phyloP scores from a whole-genome alignment of 2,888 invertebrate genomes.

The Leucozona laternaria region DNA sequence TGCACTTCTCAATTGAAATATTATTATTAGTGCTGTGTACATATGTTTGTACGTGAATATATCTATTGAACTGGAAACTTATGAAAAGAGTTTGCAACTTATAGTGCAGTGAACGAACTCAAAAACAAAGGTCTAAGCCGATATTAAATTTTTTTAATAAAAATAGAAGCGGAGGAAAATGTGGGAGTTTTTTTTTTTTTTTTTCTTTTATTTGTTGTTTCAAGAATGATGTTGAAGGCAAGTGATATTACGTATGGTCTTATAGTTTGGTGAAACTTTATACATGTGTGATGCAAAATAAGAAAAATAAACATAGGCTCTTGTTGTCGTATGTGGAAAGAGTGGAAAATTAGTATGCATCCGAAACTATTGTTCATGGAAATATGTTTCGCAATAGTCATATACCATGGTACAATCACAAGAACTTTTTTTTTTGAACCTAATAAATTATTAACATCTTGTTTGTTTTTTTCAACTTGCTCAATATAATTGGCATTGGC shows the following conservation, averaged over 20 bases:
- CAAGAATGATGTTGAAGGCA: constrained; percentile 61
- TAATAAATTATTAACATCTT: background rate
- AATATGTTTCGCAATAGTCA: constrained; percentile 1
- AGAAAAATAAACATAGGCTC: background rate
- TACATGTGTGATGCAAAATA: constrained; percentile 9
- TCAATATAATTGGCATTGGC: background rate
- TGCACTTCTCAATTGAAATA: constrained; percentile 68
- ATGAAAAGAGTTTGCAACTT: constrained; percentile 42
- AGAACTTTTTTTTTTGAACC: background rate
- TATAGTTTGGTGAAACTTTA: constrained; percentile 29
- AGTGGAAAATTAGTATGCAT: constrained; percentile 26
- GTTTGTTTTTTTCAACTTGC: background rate
- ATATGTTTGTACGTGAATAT: constrained; percentile 32
- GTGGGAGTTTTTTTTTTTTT: constrained; percentile 61
- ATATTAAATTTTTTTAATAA: constrained; percentile 42
- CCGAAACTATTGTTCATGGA: constrained; percentile 13
- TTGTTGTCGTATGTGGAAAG: background rate
- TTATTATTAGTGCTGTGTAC: constrained; percentile 59
- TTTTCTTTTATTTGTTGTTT: constrained; percentile 7
- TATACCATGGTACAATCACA: background rate
- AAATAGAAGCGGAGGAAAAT: constrained; percentile 37
- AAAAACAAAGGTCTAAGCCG: constrained; percentile 61
- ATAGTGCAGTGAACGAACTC: constrained; percentile 18
- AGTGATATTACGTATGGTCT: constrained; percentile 53
- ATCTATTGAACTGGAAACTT: constrained; percentile 56